Conservation (phyloP, 2,888 invertebrate species). For the Lapara coniferarum region DNA sequence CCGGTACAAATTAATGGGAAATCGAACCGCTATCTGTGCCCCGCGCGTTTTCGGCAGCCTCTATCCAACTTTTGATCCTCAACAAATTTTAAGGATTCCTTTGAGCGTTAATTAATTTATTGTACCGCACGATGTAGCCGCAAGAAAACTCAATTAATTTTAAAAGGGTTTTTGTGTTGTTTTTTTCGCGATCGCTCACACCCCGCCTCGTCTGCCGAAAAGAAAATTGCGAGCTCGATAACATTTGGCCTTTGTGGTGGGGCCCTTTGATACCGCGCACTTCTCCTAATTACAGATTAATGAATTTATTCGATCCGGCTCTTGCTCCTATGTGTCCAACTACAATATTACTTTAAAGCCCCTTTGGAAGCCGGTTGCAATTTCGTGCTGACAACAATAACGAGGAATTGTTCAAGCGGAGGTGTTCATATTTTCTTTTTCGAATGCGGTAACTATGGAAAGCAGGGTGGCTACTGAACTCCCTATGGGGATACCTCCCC, state of each 20-base stretch:
- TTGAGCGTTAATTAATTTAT: conserved; percentile 83
- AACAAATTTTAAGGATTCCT: conserved; percentile 82
- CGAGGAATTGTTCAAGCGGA: conserved; percentile 9
- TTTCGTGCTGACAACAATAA: conserved; percentile 1
- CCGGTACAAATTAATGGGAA: conserved; percentile 82
- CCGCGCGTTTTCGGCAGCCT: conserved; percentile 49
- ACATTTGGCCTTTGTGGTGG: conserved; percentile 67
- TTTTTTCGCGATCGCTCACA: conserved; percentile 69
- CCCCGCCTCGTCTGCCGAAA: conserved; percentile 46
- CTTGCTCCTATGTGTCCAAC: conserved; percentile 17
- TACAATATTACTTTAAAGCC: conserved; percentile 24
- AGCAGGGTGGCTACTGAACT: conserved; percentile 9
- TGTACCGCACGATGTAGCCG: conserved; percentile 79
- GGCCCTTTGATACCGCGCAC: conserved; percentile 64
- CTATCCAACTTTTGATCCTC: conserved; percentile 79
- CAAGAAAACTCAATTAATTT: conserved; percentile 84
- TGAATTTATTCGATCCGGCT: conserved; percentile 58
- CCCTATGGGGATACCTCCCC: conserved; percentile 17
- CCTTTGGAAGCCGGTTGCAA: background rate
- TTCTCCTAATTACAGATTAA: conserved; percentile 76
- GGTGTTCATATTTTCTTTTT: conserved; percentile 21
- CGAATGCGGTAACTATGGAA: conserved; percentile 20
- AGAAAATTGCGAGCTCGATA: conserved; percentile 70
- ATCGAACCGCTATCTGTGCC: conserved; percentile 80
- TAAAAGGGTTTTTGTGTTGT: conserved; percentile 84